Evolutionary conservation across 2,113 vertebrate species (phyloP).

Genomic region (Hippocampus barbouri): DNA sequence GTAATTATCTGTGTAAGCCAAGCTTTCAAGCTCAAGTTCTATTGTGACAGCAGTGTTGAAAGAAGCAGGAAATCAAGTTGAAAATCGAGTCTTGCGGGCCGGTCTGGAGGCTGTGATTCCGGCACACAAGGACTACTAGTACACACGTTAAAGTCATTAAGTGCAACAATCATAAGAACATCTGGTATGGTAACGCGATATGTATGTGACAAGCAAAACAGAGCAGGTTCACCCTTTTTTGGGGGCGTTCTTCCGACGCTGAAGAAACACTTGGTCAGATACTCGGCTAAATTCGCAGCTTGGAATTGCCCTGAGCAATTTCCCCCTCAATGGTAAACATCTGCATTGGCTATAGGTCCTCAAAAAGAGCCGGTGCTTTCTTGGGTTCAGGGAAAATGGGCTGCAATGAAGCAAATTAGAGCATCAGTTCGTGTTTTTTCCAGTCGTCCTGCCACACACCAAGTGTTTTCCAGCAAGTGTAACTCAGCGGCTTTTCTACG

Average conservation of each 20-base stretch:
- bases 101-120: not conserved
- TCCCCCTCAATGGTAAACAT: constrained; percentile 29
- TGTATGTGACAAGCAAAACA: constrained; percentile 3
- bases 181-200: not conserved
- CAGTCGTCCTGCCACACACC: constrained; percentile 2
- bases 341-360: constrained; percentile 9
- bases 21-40: not conserved
- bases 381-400: constrained; percentile 1
- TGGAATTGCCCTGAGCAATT: constrained; percentile 12
- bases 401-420: constrained; percentile 19
- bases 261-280: constrained; percentile 1
- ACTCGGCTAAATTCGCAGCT: not conserved
- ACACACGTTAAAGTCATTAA: constrained; percentile 1
- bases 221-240: constrained; percentile 1
- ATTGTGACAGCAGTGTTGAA: not conserved
- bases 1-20: not conserved
- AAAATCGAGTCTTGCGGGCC: not conserved
- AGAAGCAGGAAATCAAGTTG: not conserved
- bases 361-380: constrained; percentile 8
- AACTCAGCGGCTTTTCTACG: constrained; percentile 23
- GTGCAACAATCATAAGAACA: not conserved
- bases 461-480: constrained; percentile 23
- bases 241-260: not conserved
- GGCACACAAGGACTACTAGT: not conserved
- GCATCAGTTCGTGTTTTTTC: constrained; percentile 16